phyloP scores from a whole-genome alignment of 2,888 invertebrate genomes.

The Biston stratarius region DNA sequence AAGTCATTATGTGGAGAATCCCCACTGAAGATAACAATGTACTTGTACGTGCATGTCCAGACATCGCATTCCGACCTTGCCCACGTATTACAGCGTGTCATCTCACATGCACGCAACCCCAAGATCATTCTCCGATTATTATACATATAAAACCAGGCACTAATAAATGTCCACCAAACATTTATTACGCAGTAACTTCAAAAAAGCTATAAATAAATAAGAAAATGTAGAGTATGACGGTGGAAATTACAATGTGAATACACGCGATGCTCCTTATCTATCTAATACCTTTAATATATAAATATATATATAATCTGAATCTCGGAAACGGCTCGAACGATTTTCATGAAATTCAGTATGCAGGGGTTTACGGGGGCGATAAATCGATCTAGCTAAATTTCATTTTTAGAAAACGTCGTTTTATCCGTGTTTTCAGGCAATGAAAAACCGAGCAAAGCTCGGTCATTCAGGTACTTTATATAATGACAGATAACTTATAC shows the following conservation, averaged over 20 bases:
- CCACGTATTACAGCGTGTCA: slow-evolving; percentile 15
- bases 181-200: slow-evolving; percentile 56
- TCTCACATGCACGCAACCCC: slow-evolving; percentile 20
- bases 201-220: slow-evolving; percentile 50
- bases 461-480: no score
- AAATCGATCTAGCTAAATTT: no score
- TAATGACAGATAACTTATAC: slow-evolving; percentile 35
- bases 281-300: no score
- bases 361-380: no score
- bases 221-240: slow-evolving; percentile 45
- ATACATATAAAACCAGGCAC: slow-evolving; percentile 39
- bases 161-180: slow-evolving; percentile 47
- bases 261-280: slow-evolving; percentile 52
- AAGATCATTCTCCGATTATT: slow-evolving; percentile 31
- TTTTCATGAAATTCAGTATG: no score
- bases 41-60: slow-evolving; percentile 27
- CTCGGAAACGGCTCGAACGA: no score
- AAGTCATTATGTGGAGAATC: slow-evolving; percentile 23
- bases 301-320: no score
- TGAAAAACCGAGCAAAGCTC: no score
- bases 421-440: no score
- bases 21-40: slow-evolving; percentile 28
- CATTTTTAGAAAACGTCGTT: no score
- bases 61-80: slow-evolving; percentile 33
- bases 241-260: slow-evolving; percentile 52